Conservation (phyloP, 2,113 vertebrate genomes). For the Anarrhichthys ocellatus region DNA sequence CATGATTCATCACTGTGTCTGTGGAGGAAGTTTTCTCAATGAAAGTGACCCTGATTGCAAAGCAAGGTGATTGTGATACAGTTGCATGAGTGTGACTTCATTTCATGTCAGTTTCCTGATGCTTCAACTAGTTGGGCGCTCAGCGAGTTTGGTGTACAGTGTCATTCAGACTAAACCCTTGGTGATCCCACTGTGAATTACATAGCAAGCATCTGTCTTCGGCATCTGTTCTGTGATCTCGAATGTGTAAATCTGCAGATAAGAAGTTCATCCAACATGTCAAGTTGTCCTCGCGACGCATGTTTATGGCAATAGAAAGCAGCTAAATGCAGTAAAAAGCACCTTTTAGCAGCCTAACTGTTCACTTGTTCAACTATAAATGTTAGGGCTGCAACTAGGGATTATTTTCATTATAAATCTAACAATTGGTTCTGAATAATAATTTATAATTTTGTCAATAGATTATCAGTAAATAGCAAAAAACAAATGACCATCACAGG, state of each 20-base stretch:
- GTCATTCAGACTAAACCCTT: conserved; percentile 59
- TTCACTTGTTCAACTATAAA: not conserved
- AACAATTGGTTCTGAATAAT: not conserved
- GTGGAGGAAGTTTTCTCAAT: conserved; percentile 20
- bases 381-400: not conserved
- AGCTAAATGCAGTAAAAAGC: not conserved
- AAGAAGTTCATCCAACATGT: conserved; percentile 63
- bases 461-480: not conserved
- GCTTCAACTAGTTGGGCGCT: conserved; percentile 25
- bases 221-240: conserved; percentile 66
- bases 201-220: conserved; percentile 60
- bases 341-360: not conserved
- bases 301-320: not conserved
- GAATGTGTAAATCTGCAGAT: conserved; percentile 58
- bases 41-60: conserved; percentile 39
- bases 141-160: conserved; percentile 29
- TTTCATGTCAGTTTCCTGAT: conserved; percentile 46
- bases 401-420: not conserved
- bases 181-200: conserved; percentile 55
- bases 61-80: not conserved
- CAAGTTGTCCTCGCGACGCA: conserved; percentile 9
- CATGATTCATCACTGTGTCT: conserved; percentile 1
- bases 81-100: conserved; percentile 25
- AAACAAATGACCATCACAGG: not conserved
- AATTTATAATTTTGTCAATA: not conserved